These are phyloP conservation scores for Andrena camellia DNA, from an alignment of 2,888 invertebrate species.

Conservation along the genomic window DNA sequence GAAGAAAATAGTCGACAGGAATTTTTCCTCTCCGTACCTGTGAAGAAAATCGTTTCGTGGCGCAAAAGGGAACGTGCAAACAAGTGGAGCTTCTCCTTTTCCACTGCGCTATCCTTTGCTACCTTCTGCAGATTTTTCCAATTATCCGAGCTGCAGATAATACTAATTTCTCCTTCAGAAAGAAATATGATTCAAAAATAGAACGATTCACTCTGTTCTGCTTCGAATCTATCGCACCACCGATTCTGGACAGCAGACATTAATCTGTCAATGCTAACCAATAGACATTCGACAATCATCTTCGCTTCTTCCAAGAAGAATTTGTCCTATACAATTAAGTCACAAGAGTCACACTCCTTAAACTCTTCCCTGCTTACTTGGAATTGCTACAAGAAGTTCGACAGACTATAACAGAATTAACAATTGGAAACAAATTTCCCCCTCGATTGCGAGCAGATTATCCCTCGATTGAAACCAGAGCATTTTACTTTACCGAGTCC, in stretches of 20 bases:
- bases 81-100: slow-evolving; percentile 19
- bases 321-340: no score
- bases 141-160: slow-evolving; percentile 28
- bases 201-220: slow-evolving; percentile 12
- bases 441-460: neutral
- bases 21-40: neutral
- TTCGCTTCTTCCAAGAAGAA: neutral
- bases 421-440: neutral
- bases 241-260: neutral
- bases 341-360: no score
- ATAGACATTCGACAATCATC: neutral
- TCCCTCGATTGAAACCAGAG: neutral
- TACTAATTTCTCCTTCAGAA: neutral
- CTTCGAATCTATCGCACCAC: neutral
- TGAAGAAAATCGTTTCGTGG: neutral
- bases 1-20: neutral
- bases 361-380: no score
- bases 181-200: neutral
- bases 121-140: neutral
- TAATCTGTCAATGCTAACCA: neutral
- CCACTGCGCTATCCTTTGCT: neutral
- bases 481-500: neutral
- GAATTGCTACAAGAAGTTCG: neutral
- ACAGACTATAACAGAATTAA: neutral
- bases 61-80: slow-evolving; percentile 19